These are phyloP conservation scores for Colaptes auratus DNA, from an alignment of 2,113 vertebrate species.

Conservation along the genomic window DNA sequence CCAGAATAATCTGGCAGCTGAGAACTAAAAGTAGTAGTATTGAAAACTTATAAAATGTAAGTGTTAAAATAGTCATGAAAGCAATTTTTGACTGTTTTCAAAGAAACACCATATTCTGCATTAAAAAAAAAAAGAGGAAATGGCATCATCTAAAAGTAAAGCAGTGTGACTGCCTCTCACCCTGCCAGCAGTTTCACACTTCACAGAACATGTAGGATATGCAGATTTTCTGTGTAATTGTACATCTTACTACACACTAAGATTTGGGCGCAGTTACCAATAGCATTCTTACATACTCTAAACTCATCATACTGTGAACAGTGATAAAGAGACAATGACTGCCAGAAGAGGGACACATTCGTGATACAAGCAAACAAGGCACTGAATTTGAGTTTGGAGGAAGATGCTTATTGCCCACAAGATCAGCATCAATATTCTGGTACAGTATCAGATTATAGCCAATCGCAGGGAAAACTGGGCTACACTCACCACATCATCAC, in stretches of 20 bases:
- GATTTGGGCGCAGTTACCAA: background rate
- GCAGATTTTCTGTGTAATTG: background rate
- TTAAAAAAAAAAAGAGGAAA: background rate
- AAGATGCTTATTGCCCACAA: too few relatives aligned
- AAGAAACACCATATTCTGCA: background rate
- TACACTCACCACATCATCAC: too few relatives aligned
- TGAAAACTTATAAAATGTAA: background rate
- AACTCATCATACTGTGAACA: background rate
- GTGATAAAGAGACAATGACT: too few relatives aligned
- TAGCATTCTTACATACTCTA: background rate
- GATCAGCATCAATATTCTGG: too few relatives aligned
- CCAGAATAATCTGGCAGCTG: background rate
- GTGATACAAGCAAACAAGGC: too few relatives aligned
- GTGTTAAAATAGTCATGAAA: background rate
- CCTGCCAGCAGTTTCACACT: background rate
- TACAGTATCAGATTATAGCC: too few relatives aligned
- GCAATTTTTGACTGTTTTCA: background rate
- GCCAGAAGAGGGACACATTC: too few relatives aligned
- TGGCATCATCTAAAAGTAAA: background rate
- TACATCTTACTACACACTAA: background rate
- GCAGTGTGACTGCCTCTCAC: background rate
- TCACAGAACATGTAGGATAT: background rate
- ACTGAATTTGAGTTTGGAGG: too few relatives aligned
- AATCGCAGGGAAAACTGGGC: too few relatives aligned
- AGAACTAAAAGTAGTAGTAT: background rate